Base-by-base conservation (phyloP, 2,113 vertebrate genomes). In the Macroglossus sobrinus region DNA sequence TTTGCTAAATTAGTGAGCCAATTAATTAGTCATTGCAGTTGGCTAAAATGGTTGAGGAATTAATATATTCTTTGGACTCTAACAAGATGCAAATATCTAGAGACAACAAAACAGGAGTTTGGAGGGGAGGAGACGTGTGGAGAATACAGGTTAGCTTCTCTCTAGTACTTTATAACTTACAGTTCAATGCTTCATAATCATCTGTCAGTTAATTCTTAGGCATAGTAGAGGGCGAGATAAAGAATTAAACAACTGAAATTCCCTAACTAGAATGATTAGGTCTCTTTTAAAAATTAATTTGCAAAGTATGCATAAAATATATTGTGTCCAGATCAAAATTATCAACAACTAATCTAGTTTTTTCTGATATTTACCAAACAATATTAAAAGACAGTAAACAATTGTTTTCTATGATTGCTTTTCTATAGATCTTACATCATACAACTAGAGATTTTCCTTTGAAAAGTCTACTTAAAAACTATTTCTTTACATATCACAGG, bases 171-270 rank as follows among this genome's bases (percentile, higher is more conserved):
- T 79, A 35, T 63, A 79, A 92, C 43, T 84, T 92, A 79, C 2
- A 86, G n/a, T 84, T 86, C 33, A 85, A 47, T 74, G 43, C 35
- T 94, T 86, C 82, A 74, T 57, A 95, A 85, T 95, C 50, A 94
- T 59, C 55, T 61, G 47, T 82, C 57, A 64, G 76, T 92, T 89
- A 72, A 59, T 89, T 96, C 84, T 75, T 71, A 87, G n/a, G 38
- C 33, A 80, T 33, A 79, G 18, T 74, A 55, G 12, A 82, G 28
- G 28, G 69, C 79, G 57, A 89, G 33, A 91, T 16, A 84, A 85
- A 76, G 30, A 86, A 81, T 72, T 50, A 57, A 43, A 43, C 7
- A 63, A 64, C 40, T 50, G 68, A 90, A 92, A 94, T 87, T 84
- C 47, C 64, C 74, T 72, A 64, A 55, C 64, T 69, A 81, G 72